Conservation (phyloP, 2,888 invertebrate species). For the Synanthedon tipuliformis region DNA sequence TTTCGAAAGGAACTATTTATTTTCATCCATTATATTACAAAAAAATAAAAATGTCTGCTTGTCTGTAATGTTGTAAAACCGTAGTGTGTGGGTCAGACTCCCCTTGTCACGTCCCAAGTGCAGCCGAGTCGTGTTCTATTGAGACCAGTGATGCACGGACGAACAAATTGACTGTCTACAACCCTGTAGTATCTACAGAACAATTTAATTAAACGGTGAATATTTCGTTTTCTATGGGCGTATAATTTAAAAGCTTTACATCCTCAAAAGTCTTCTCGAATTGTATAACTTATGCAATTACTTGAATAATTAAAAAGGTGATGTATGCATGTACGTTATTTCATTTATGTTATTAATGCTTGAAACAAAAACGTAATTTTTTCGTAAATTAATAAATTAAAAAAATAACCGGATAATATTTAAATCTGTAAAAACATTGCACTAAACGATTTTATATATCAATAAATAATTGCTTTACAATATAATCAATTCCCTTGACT, state of each 20-base stretch:
- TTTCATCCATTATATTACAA: not conserved
- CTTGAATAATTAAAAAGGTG: conserved; percentile 34
- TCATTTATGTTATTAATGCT: conserved; percentile 37
- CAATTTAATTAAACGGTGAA: conserved; percentile 34
- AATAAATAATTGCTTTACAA: conserved; percentile 9
- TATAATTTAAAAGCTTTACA: conserved; percentile 56
- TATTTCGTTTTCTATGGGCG: conserved; percentile 51
- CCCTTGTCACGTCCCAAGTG: not conserved
- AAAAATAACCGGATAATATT: no score
- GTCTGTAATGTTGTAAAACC: not conserved
- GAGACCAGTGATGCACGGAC: conserved; percentile 61
- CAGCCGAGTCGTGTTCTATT: conserved; percentile 22
- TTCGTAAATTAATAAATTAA: not conserved
- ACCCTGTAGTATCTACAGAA: conserved; percentile 56
- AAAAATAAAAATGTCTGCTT: not conserved
- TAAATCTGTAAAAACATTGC: conserved; percentile 2
- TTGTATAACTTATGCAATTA: conserved; percentile 53
- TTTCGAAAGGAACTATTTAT: no score
- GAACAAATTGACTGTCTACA: conserved; percentile 50
- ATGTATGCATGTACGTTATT: conserved; percentile 10
- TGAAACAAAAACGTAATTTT: conserved; percentile 21
- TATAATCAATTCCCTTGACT: conserved; percentile 54
- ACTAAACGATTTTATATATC: conserved; percentile 12
- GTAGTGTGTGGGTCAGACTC: not conserved
- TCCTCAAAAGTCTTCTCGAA: conserved; percentile 59